phyloP scores from a whole-genome alignment of 2,888 invertebrate species.

The Andrena dorsata region DNA sequence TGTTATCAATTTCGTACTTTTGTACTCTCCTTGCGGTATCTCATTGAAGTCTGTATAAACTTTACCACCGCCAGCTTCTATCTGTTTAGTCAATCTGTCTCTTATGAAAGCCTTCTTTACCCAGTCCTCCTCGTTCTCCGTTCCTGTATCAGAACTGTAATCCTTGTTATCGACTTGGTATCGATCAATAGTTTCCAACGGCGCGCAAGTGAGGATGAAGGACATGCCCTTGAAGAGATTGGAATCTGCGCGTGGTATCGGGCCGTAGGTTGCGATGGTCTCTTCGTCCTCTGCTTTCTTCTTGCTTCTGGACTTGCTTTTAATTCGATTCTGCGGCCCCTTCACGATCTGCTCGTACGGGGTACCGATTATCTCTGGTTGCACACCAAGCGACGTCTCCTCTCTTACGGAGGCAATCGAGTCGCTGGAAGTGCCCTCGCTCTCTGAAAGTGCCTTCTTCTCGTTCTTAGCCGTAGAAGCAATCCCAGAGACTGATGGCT shows the following conservation, averaged over 20 bases:
- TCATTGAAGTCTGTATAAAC: slow-evolving; percentile 87
- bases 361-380: slow-evolving; percentile 77
- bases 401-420: slow-evolving; percentile 69
- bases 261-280: slow-evolving; percentile 86
- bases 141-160: slow-evolving; percentile 85
- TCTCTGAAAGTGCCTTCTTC: slow-evolving; percentile 56
- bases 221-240: slow-evolving; percentile 86
- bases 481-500: slow-evolving; percentile 77
- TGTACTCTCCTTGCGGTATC: slow-evolving; percentile 87
- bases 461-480: slow-evolving; percentile 51
- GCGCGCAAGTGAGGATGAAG: slow-evolving; percentile 87
- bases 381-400: slow-evolving; percentile 70
- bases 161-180: slow-evolving; percentile 79
- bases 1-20: slow-evolving; percentile 88
- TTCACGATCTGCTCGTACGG: slow-evolving; percentile 71
- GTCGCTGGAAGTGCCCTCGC: slow-evolving; percentile 73
- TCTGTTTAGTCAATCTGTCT: slow-evolving; percentile 87
- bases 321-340: slow-evolving; percentile 82
- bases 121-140: slow-evolving; percentile 87
- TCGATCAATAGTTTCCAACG: slow-evolving; percentile 80
- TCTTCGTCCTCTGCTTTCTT: slow-evolving; percentile 78
- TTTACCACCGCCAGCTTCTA: slow-evolving; percentile 88
- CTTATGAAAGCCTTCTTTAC: slow-evolving; percentile 85
- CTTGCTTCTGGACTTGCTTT: slow-evolving; percentile 85
- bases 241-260: slow-evolving; percentile 85